Percentiles rank a stretch among this genome's conserved stretches.
Conservation (phyloP, 2,797 vertebrate species). For the Catostomus latipinnis region DNA sequence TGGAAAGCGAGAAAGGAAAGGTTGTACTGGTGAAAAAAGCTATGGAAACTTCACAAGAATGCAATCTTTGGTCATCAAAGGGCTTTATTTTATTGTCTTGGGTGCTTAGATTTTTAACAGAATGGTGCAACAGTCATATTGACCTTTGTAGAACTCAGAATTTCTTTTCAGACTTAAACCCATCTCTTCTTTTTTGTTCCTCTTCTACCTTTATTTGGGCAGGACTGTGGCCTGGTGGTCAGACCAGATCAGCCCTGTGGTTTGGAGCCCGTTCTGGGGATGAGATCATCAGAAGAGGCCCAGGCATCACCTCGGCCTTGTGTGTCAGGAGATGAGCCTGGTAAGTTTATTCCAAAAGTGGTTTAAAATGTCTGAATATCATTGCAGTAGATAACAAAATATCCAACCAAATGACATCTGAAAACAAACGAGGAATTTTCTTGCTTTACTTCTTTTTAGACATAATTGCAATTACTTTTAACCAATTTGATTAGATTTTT, state of each 20-base stretch:
- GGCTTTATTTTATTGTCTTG: background rate
- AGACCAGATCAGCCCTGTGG: conserved; percentile 83
- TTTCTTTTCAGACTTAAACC: background rate
- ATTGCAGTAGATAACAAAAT: too few relatives aligned
- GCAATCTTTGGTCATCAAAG: background rate
- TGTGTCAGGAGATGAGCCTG: conserved; percentile 85
- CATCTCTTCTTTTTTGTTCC: background rate
- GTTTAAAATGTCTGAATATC: too few relatives aligned
- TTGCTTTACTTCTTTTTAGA: too few relatives aligned
- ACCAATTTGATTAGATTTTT: too few relatives aligned
- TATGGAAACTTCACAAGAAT: background rate
- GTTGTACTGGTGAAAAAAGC: background rate
- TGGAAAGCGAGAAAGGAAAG: background rate
- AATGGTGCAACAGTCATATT: background rate
- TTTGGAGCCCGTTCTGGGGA: conserved; percentile 79
- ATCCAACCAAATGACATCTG: too few relatives aligned
- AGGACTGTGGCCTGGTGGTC: conserved; percentile 91
- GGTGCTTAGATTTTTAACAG: background rate
- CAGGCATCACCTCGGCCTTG: conserved; percentile 75
- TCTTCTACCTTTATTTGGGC: conserved; percentile 44
- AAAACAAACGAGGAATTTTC: too few relatives aligned
- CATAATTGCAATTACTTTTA: too few relatives aligned
- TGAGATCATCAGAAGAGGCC: conserved; percentile 74
- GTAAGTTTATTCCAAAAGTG: conserved; percentile 68
- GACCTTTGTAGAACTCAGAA: background rate